These are phyloP conservation scores for Balaeniceps rex DNA, from an alignment of 2,113 vertebrate genomes.

Conservation along the genomic window DNA sequence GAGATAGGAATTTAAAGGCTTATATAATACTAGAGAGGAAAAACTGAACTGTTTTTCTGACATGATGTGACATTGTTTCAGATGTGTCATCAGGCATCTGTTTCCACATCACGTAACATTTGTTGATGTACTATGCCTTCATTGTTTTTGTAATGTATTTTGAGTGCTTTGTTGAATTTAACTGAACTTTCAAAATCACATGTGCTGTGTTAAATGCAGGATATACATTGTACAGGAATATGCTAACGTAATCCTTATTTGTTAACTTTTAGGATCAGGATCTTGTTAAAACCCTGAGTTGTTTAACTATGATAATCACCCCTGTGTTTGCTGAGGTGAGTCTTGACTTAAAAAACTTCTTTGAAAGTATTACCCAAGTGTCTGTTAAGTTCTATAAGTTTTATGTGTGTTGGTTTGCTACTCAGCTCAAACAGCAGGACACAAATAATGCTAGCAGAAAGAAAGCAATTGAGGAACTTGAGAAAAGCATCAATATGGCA, in stretches of 20 bases:
- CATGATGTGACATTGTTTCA: not conserved
- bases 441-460: slow-evolving; percentile 83
- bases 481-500: slow-evolving; percentile 88
- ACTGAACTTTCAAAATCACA: not conserved
- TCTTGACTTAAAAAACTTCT: not conserved
- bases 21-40: not conserved
- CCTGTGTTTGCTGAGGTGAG: slow-evolving; percentile 92
- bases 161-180: not conserved
- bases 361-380: not conserved
- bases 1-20: not conserved
- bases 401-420: not conserved
- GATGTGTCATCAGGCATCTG: not conserved
- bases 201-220: not conserved
- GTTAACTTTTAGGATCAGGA: slow-evolving; percentile 79
- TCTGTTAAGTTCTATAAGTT: not conserved
- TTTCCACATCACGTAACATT: not conserved
- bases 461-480: slow-evolving; percentile 89
- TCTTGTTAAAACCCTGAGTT: slow-evolving; percentile 83
- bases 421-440: slow-evolving; percentile 91
- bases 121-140: not conserved
- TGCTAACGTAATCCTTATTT: not conserved
- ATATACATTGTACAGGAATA: not conserved
- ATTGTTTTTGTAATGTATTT: not conserved
- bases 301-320: slow-evolving; percentile 87
- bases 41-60: not conserved